A percentile compares a stretch with the other conserved stretches of the same genome.
phyloP scores from a whole-genome alignment of 2,888 invertebrate species.

The Apodemia mormo region DNA sequence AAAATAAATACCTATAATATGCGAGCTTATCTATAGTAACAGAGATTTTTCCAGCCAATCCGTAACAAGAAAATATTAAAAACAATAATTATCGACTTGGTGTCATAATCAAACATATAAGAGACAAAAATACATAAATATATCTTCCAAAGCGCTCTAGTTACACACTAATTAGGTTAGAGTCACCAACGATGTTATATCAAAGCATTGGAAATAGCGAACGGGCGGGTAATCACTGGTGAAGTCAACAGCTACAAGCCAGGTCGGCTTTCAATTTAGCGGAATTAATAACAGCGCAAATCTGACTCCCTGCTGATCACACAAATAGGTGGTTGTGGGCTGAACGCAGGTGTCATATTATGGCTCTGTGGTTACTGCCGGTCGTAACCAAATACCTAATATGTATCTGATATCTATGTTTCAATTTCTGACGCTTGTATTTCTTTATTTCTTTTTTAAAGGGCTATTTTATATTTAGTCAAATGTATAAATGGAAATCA shows the following conservation, averaged over 20 bases:
- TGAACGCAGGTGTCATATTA: constrained; percentile 37
- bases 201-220: constrained; percentile 40
- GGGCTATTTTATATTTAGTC: no score
- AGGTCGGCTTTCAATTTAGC: constrained; percentile 64
- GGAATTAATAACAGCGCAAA: constrained; percentile 64
- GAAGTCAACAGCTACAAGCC: constrained; percentile 42
- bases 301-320: constrained; percentile 43
- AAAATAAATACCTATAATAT: no score
- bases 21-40: no score
- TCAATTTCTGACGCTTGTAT: constrained; percentile 1
- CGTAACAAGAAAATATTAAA: no score
- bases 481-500: no score
- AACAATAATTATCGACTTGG: no score
- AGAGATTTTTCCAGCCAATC: no score
- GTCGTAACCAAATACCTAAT: constrained; percentile 18
- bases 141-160: neutral
- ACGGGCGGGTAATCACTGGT: constrained; percentile 40
- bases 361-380: constrained; percentile 34
- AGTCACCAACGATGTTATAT: constrained; percentile 29
- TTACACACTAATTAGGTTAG: neutral
- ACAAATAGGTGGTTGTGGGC: constrained; percentile 36
- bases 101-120: neutral
- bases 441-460: neutral
- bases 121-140: neutral
- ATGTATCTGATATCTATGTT: constrained; percentile 7